Evolutionary conservation across 2,888 invertebrate species (phyloP), one percentile per base, ranked within the genome.

Genomic region (Abscondita cerata): DNA sequence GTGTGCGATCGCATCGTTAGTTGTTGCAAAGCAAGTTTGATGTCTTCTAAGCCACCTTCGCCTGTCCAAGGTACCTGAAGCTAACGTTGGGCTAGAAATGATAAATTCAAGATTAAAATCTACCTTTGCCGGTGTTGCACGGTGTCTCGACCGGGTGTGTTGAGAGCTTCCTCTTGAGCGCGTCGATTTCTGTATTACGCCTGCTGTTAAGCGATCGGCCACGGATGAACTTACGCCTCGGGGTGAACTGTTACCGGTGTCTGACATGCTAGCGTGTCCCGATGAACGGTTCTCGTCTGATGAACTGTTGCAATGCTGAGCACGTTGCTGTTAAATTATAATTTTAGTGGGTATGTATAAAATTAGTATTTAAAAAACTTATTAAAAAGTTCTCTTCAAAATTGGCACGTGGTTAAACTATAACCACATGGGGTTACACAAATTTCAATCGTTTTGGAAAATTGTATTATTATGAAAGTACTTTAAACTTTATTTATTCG

Each of bases 231-330:
- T 78, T 31, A 81, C 81, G 34, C 83, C 84, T 25, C 85, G 83
- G 3, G 85, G 85, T 44, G 86, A 86, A 70, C 86, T 86, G 18
- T 89, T 87, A 1, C 93, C 92, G 52, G 92, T 92, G 79, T 95
- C 94, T n/a, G 94, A 94, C 94, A 95, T 95, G 72, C 93, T 93
- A 5, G 95, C 95, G 80, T 95, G 95, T 0, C 95, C 95, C 0
- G 95, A 95, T n/a, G 94, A 94, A 33, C 94, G 84, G 79, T 93
- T 93, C 81, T 94, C 94, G 75, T 94, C 93, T 1, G 93, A 94
- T 15, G 93, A 93, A 79, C 93, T 93, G 55, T 81, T 79, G 68
- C 81, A 81, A 77, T 83, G 77, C 62, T 78, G 75, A 11, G 74
- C 73, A 20, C 75, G 66, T 67, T 77, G 75, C 72, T 75, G 58